Conservation (phyloP, 2,888 invertebrate species). For the Sabatieria punctata region DNA sequence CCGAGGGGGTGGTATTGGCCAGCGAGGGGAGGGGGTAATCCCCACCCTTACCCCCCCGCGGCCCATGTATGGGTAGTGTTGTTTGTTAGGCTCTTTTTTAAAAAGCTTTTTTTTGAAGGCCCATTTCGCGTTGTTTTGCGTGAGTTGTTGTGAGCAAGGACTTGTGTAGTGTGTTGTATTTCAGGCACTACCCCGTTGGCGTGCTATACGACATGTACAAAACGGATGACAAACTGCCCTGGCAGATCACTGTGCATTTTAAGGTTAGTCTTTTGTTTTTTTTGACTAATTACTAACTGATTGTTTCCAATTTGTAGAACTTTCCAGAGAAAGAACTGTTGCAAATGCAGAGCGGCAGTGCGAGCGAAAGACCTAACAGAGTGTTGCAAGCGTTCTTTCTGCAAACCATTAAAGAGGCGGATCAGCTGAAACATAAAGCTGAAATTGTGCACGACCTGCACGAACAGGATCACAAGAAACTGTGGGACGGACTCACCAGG, state of each 20-base stretch:
- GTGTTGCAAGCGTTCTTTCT: not conserved
- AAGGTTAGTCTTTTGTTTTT: slow-evolving; percentile 20
- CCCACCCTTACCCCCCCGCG: too few species aligned
- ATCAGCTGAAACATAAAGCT: slow-evolving; percentile 83
- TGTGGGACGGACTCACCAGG: slow-evolving; percentile 84
- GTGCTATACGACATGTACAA: slow-evolving; percentile 70
- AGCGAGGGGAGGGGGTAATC: too few species aligned
- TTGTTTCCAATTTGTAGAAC: slow-evolving; percentile 42
- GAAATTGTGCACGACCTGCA: slow-evolving; percentile 36
- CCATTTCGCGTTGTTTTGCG: too few species aligned
- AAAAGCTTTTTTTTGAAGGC: too few species aligned
- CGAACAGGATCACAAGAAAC: slow-evolving; percentile 84
- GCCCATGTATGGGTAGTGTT: too few species aligned
- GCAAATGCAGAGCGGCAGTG: slow-evolving; percentile 59
- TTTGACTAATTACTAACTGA: not conserved
- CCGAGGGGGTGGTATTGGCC: too few species aligned
- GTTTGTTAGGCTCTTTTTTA: too few species aligned
- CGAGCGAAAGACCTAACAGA: slow-evolving; percentile 46
- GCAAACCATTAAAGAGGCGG: slow-evolving; percentile 90
- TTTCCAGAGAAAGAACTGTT: slow-evolving; percentile 79
- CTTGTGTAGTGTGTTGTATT: slow-evolving; percentile 14
- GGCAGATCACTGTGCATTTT: slow-evolving; percentile 83
- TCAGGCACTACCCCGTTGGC: slow-evolving; percentile 51
- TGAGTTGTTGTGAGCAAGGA: too few species aligned
- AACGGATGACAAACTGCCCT: slow-evolving; percentile 57